These are phyloP conservation scores for Leuciscus waleckii DNA, from an alignment of 2,797 vertebrate species.

Conservation along the genomic window DNA sequence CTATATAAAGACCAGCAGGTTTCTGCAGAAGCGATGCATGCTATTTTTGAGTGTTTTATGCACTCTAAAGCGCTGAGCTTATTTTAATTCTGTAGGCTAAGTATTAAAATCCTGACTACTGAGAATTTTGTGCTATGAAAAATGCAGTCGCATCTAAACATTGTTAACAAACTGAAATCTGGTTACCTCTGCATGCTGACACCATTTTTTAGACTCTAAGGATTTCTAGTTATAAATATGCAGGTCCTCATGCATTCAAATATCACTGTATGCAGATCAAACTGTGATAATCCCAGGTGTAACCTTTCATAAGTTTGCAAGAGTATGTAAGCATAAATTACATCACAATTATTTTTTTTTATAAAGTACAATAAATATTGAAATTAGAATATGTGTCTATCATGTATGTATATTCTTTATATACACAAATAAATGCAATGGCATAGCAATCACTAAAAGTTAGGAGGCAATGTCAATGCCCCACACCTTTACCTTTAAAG, in stretches of 20 bases:
- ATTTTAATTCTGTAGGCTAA: slow-evolving; percentile 51
- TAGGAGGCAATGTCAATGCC: not conserved
- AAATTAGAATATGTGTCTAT: not conserved
- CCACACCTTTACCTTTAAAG: not conserved
- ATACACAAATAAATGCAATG: not conserved
- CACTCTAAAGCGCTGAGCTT: slow-evolving; percentile 58
- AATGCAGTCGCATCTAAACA: slow-evolving; percentile 40
- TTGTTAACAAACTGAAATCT: slow-evolving; percentile 49
- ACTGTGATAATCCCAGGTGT: slow-evolving; percentile 56
- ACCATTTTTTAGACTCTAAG: slow-evolving; percentile 48
- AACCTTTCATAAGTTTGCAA: slow-evolving; percentile 66
- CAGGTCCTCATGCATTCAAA: slow-evolving; percentile 48
- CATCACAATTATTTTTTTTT: slow-evolving; percentile 40
- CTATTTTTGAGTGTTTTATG: slow-evolving; percentile 44
- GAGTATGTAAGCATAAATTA: slow-evolving; percentile 55
- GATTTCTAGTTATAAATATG: slow-evolving; percentile 53
- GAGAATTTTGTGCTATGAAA: slow-evolving; percentile 49
- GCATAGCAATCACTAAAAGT: not conserved
- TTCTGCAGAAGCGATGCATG: slow-evolving; percentile 10
- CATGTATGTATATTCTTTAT: too few species aligned
- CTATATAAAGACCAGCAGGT: slow-evolving; percentile 17
- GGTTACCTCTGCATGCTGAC: slow-evolving; percentile 41
- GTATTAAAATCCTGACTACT: slow-evolving; percentile 57
- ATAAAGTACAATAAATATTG: not conserved
- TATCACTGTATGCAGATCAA: slow-evolving; percentile 37